Percentiles rank a stretch among this genome's conserved stretches.
phyloP scores from a whole-genome alignment of 1,140 invertebrate species.

The Oppia nitens region DNA sequence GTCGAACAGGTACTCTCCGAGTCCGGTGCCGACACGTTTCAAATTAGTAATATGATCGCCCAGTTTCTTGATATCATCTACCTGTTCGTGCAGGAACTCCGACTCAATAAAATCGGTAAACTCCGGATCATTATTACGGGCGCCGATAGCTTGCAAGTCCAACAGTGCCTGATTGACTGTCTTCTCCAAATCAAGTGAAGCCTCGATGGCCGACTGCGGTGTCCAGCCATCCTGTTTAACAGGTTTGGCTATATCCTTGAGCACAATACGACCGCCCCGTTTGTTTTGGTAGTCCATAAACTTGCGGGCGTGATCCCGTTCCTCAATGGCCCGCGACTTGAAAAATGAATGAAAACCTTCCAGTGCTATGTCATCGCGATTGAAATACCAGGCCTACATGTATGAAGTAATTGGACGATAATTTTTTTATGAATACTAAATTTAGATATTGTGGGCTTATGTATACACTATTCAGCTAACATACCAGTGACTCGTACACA shows the following conservation, averaged over 20 bases:
- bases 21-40: slow-evolving; percentile 38
- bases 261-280: slow-evolving; percentile 51
- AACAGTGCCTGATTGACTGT: no score
- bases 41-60: slow-evolving; percentile 39
- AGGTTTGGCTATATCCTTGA: slow-evolving; percentile 18
- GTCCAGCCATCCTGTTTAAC: slow-evolving; percentile 24
- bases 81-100: no score
- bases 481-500: no score
- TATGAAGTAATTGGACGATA: slow-evolving; percentile 65
- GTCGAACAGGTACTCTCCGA: slow-evolving; percentile 44
- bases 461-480: slow-evolving; percentile 65
- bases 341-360: slow-evolving; percentile 52
- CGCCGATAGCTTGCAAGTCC: slow-evolving; percentile 40
- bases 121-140: slow-evolving; percentile 43
- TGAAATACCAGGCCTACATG: slow-evolving; percentile 52
- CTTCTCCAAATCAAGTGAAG: slow-evolving; percentile 57
- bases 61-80: no score
- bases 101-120: no score
- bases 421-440: no score
- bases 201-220: slow-evolving; percentile 44
- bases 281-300: no score
- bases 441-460: no score
- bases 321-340: slow-evolving; percentile 50
- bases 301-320: slow-evolving; percentile 51
- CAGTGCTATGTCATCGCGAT: slow-evolving; percentile 59